Evolutionary conservation across 35 echinoderm and acorn worm genomes (phyloP).

Genomic region (Ophiothrix spiculata): DNA sequence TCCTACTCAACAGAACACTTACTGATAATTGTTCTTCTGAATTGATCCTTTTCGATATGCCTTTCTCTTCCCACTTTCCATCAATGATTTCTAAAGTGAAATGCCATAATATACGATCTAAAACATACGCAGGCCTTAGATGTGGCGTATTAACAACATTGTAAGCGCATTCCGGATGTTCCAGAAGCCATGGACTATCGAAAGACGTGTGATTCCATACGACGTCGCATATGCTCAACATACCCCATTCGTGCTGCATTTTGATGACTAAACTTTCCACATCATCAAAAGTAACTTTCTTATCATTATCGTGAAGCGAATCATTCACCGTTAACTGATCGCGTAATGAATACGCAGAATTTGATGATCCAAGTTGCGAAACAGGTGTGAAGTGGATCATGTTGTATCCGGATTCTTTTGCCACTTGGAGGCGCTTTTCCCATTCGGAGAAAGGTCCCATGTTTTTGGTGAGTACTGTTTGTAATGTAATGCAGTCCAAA

Average conservation of each 20-base stretch:
- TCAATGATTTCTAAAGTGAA: conserved; percentile 75
- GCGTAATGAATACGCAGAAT: conserved; percentile 79
- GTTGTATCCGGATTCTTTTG: conserved; percentile 84
- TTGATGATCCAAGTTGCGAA: conserved; percentile 76
- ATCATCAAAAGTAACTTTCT: conserved; percentile 45
- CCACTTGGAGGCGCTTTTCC: conserved; percentile 66
- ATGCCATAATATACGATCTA: conserved; percentile 79
- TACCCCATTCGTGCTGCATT: conserved; percentile 71
- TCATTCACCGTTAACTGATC: conserved; percentile 20
- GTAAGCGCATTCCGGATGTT: conserved; percentile 97
- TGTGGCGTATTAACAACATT: conserved; percentile 88
- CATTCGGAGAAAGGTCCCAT: conserved; percentile 80
- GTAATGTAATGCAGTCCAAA: conserved; percentile 80
- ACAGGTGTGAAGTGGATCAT: conserved; percentile 93
- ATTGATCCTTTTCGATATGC: conserved; percentile 61
- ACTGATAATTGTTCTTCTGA: conserved; percentile 78
- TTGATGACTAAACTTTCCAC: conserved; percentile 58
- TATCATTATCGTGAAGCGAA: not conserved
- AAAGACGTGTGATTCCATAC: conserved; percentile 99
- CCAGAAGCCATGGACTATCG: conserved; percentile 88
- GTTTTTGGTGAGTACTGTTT: conserved; percentile 84
- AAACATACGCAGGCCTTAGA: conserved; percentile 76
- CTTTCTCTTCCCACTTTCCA: conserved; percentile 67
- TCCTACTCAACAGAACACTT: too few relatives aligned
- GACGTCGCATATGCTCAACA: conserved; percentile 89